Conservation (phyloP, 2,113 vertebrate species). For the Pygoscelis adeliae region DNA sequence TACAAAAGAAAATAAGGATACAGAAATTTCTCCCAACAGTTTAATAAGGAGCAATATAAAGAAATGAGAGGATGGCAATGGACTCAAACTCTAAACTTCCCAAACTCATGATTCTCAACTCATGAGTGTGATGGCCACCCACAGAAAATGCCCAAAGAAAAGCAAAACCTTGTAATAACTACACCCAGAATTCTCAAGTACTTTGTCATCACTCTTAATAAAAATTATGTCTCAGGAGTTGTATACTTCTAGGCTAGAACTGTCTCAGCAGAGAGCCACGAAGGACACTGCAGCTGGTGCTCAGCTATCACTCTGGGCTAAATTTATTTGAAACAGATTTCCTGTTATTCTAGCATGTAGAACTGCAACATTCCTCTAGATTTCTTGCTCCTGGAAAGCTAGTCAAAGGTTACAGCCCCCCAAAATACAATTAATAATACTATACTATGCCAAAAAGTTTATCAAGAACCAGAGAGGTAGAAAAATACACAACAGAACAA, state of each 20-base stretch:
- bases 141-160: neutral
- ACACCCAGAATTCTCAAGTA: neutral
- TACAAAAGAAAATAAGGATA: neutral
- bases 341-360: neutral
- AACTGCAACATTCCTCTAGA: neutral
- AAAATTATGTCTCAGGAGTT: neutral
- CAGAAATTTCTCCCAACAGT: neutral
- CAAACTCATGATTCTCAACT: neutral
- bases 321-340: neutral
- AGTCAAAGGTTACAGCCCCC: neutral
- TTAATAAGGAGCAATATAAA: neutral
- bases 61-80: neutral
- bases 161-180: neutral
- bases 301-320: neutral
- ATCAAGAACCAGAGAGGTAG: neutral
- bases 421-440: neutral
- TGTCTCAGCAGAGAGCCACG: neutral
- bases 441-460: neutral
- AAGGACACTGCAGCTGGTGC: neutral
- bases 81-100: neutral
- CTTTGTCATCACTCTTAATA: neutral
- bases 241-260: neutral
- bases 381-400: neutral
- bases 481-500: neutral
- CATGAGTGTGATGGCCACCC: neutral